Evolutionary conservation across 2,888 invertebrate species (phyloP), one percentile per base, ranked within the genome.

Genomic region (Andrena fulva): DNA sequence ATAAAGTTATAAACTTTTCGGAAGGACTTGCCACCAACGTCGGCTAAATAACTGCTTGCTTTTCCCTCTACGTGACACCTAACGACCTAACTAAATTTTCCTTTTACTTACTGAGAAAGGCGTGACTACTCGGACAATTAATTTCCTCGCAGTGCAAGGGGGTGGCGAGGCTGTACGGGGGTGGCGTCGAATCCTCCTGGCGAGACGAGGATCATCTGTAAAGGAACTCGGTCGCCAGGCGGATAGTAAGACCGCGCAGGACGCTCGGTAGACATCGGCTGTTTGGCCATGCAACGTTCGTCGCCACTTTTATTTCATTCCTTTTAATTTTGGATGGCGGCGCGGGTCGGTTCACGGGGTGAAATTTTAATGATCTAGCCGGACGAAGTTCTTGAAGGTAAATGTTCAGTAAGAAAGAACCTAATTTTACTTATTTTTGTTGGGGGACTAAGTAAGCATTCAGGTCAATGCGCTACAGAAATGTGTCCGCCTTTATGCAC

Each of bases 1-100:
- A 91, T 91, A 89, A 90, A 91, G 84, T 90, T 90, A 86, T 87
- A 86, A 90, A 90, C 89, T 90, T 90, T 88, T 90, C 66, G 79
- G 82, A 69, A 69, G 48, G 78, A 52, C 77, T 76, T 62, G 67
- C 82, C 80, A 74, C 66, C 80, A 71, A 56, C 77, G 60, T 71
- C 70, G 33, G 72, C 86, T 90, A 82, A 86, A 86, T 90, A 86
- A 89, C 87, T 85, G 78, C 81, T 87, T 85, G 82, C 84, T 80
- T 83, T 83, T 56, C 72, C 79, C 81, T 75, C 66, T 63, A 68
- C 80, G 54, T 68, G 70, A 68, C 50, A 66, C 70, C 63, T 70
- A 84, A 88, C 77, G 80, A 85, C 73, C 77, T 67, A 78, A 86
- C 78, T 86, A 88, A 85, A 84, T 88, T 82, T 80, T 54, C 67